Evolutionary conservation across 2,797 vertebrate species (phyloP), one percentile per base, ranked within the genome.

Genomic region (Amniataba percoides): DNA sequence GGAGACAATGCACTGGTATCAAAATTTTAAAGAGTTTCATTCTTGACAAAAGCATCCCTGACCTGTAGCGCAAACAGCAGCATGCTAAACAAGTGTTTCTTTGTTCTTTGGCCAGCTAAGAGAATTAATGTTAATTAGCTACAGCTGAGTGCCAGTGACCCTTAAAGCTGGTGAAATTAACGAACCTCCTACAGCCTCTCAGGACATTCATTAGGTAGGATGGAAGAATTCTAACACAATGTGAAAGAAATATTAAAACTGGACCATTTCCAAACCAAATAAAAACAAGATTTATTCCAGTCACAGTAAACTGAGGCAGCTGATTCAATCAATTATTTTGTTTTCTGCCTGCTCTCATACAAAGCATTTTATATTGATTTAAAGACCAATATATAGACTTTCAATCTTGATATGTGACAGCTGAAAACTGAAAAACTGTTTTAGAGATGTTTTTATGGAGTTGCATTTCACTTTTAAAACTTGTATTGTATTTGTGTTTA

Each of bases 401-500:
- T 48, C 8, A 34, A 12, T 72, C 23, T 23, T 49, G 19, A 62
- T 45, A 60, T 53, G n/a, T 49, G 52, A 80, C 51, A 23, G 19
- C 49, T 62, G 48, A 25, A 34, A 34, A 23, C 9, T 45, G 23
- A 68, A 14, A 55, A 27, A 27, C 27, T 59, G 39, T 51, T 19
- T 55, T 53, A 16, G 21, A 57, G 16, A n/a, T 9, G 16, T 23
- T 78, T 68, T 49, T 52, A 58, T 39, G 59, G 27, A 60, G 21
- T 7, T 42, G 58, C 34, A 80, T 67, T 80, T 78, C 6, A 57
- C 46, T 82, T 67, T 69, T 1, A 62, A 66, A 66, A 68, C 34
- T n/a, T n/a, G n/a, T n/a, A n/a, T n/a, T n/a, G n/a, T 27, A 11
- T 40, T 42, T 23, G 14, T 45, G 39, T 7, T 18, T 39, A 7